These are phyloP conservation scores for Parnassius smintheus DNA, from an alignment of 2,888 invertebrate genomes.

Conservation along the genomic window DNA sequence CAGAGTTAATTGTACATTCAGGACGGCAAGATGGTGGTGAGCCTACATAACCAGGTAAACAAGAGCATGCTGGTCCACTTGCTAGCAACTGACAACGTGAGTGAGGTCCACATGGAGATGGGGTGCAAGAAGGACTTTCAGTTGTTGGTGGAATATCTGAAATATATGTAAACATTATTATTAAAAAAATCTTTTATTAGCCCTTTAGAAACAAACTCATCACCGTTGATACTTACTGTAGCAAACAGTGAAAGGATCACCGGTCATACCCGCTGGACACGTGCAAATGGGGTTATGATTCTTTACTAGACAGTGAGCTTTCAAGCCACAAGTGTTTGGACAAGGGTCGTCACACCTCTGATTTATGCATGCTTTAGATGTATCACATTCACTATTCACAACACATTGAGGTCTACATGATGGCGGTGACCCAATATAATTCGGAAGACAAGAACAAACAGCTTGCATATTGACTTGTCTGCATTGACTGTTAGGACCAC, in stretches of 20 bases:
- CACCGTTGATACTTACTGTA: constrained; percentile 80
- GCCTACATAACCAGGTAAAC: constrained; percentile 89
- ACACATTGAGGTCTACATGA: constrained; percentile 92
- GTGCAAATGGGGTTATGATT: constrained; percentile 94
- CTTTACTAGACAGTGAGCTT: constrained; percentile 90
- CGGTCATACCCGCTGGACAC: constrained; percentile 91
- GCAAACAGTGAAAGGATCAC: constrained; percentile 92
- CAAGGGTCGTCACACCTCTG: constrained; percentile 94
- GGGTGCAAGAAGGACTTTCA: constrained; percentile 87
- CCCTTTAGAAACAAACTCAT: constrained; percentile 1
- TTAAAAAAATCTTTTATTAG: not conserved
- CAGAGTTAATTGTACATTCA: constrained; percentile 89
- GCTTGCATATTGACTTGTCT: constrained; percentile 89
- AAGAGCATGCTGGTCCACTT: constrained; percentile 89
- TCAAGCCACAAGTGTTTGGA: constrained; percentile 91
- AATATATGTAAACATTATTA: constrained; percentile 15
- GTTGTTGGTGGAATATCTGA: constrained; percentile 77
- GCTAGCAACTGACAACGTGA: constrained; percentile 88
- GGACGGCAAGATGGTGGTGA: constrained; percentile 89
- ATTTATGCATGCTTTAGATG: constrained; percentile 91
- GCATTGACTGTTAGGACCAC: constrained; percentile 94
- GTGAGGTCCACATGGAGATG: constrained; percentile 92
- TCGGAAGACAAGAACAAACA: constrained; percentile 91
- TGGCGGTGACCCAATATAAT: constrained; percentile 89
- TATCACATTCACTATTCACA: constrained; percentile 92